Evolutionary conservation across 2,888 invertebrate species (phyloP), one percentile per base, ranked within the genome.

Genomic region (Tineola bisselliella): DNA sequence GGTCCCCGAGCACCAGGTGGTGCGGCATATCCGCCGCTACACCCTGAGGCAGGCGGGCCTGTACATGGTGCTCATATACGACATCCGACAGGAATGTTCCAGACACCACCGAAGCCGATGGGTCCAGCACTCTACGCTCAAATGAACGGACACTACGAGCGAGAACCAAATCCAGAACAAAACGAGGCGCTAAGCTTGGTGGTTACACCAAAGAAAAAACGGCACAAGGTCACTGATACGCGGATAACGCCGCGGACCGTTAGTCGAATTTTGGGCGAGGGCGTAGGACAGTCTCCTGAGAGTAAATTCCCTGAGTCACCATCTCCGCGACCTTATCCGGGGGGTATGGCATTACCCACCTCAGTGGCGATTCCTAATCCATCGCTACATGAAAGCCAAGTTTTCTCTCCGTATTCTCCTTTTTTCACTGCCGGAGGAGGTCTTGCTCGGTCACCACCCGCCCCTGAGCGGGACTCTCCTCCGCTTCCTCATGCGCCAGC

Each of bases 331-430:
- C 92, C 92, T 78, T 91, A 91, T 69, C 94, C 94, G 61, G 93
- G 95, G 62, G 94, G 96, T 88, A 90, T 96, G 87, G 94, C 95
- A 72, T 89, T 97, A 78, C 97, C 97, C 67, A 98, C 97, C 63
- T 95, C 96, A 64, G 97, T 98, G 75, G 97, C 98, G 77, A 97
- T 98, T 79, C 95, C 97, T 63, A 98, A 98, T 84, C 98, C 98
- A 63, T 94, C 96, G 76, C 90, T 98, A 70, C 96, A 97, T 88
- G 95, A 96, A 89, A 95, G 95, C 78, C 95, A 96, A 87, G 94
- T 96, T 75, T 96, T 95, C 84, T 95, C 95, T 68, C 95, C 95
- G 68, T 95, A 95, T 87, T 94, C 94, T 74, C 95, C 95, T 68
- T 95, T 95, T 88, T 95, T 95, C 87, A 93, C 92, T 67, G 87